Evolutionary conservation across 2,888 invertebrate genomes (phyloP), one percentile per base, ranked within the genome.

Genomic region (Microctonus brassicae): DNA sequence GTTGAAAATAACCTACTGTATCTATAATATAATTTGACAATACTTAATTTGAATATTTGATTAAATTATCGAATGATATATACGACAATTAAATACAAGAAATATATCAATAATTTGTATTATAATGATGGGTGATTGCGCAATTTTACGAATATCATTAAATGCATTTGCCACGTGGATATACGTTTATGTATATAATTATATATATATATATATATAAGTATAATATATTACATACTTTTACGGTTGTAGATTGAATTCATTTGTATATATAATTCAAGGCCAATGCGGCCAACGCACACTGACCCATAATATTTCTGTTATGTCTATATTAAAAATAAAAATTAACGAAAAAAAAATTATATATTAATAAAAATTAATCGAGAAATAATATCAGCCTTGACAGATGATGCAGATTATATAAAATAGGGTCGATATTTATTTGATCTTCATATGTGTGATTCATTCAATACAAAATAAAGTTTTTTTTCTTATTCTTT

Each of bases 221-320:
- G 7, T 29, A 29, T 47, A n/a, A 47, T 39, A 39, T 13, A 39
- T 39, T 39, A 39, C 39, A 39, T 13, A 39, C 34, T 34, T 60
- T 60, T 60, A 29, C 60, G 60, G 60, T 34, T 60, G 34, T 60
- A 20, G 33, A 60, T 60, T 60, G 6, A 60, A 60, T 34, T 33
- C 22, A 60, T 20, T 29, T 34, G 34, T 20, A 22, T 47, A 7
- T 47, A 47, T 47, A 1, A 60, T 60, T 60, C 60, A 60, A 57
- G 34, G 34, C 34, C 34, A 20, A 60, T 33, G 29, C 34, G 13
- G 9, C 11, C 17, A 34, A 17, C 20, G 17, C 20, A 34, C 60
- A 34, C 22, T 60, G 34, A 47, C 47, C 47, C 47, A 20, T 17
- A 47, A 17, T 47, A n/a, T 17, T 17, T 47, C 47, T 17, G 47